phyloP scores from a whole-genome alignment of 64 coral and sea anemone species.

The Dendronephthya gigantea region DNA sequence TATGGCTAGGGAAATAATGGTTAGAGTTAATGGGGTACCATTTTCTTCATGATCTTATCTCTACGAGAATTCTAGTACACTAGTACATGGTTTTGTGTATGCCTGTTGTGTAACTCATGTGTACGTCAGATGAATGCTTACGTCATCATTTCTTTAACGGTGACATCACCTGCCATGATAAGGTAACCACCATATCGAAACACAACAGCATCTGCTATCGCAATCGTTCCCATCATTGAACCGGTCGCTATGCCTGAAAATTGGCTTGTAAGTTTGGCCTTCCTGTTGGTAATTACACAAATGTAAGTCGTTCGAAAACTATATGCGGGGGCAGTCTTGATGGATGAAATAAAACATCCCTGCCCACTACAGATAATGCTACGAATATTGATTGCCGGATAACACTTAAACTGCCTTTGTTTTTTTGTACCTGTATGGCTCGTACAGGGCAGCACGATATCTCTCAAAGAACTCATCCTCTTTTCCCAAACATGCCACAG shows the following conservation, averaged over 20 bases:
- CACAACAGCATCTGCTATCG: background rate
- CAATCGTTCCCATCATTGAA: background rate
- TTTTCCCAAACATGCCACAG: background rate
- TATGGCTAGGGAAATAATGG: no score
- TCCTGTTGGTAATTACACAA: background rate
- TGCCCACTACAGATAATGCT: no score
- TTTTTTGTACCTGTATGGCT: background rate
- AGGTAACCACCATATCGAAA: background rate
- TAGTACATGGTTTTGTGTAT: no score
- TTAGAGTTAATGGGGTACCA: no score
- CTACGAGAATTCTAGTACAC: background rate
- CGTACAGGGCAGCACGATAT: background rate
- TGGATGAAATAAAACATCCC: no score
- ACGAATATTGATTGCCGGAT: no score
- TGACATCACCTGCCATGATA: background rate
- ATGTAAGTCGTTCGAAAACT: background rate
- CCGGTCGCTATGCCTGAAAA: background rate
- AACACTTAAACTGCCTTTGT: no score
- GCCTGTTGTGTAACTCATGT: background rate
- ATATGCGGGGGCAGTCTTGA: no score
- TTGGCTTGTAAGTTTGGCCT: background rate
- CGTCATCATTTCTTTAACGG: background rate
- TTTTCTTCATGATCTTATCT: no score
- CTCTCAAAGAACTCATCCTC: slow-evolving; percentile 1
- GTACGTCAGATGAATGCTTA: background rate